Conservation (phyloP, 2,888 invertebrate genomes). For the Plebejus argus region DNA sequence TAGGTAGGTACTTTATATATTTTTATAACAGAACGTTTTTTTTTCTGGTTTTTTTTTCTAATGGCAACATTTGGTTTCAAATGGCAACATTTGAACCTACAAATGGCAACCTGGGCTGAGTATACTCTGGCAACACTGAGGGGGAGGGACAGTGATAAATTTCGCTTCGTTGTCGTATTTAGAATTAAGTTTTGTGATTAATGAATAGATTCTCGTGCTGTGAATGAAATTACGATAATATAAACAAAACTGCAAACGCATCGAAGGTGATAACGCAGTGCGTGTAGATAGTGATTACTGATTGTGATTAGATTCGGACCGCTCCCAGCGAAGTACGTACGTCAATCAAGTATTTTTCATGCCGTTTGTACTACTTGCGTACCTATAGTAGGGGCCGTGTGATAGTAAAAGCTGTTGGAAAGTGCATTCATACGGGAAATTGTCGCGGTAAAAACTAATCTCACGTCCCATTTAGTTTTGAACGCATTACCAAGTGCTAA, state of each 20-base stretch:
- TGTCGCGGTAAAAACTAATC: constrained; percentile 71
- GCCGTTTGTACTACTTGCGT: constrained; percentile 75
- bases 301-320: constrained; percentile 70
- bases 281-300: constrained; percentile 58
- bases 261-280: constrained; percentile 47
- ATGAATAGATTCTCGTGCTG: constrained; percentile 61
- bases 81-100: too few relatives aligned
- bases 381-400: constrained; percentile 68
- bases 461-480: constrained; percentile 64
- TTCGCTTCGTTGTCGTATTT: constrained; percentile 77
- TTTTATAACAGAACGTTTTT: too few relatives aligned
- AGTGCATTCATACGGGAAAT: constrained; percentile 73
- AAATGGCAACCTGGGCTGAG: too few relatives aligned
- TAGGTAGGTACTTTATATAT: too few relatives aligned
- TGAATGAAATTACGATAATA: constrained; percentile 61
- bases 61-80: too few relatives aligned
- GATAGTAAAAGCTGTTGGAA: constrained; percentile 80
- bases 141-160: constrained; percentile 65
- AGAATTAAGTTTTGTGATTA: constrained; percentile 65
- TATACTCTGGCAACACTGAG: too few relatives aligned
- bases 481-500: constrained; percentile 55
- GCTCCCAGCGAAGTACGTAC: constrained; percentile 77
- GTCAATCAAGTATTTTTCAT: constrained; percentile 77
- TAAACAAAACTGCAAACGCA: constrained; percentile 60
- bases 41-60: too few relatives aligned